phyloP scores from a whole-genome alignment of 2,113 vertebrate species.

The Neomonachus schauinslandi region DNA sequence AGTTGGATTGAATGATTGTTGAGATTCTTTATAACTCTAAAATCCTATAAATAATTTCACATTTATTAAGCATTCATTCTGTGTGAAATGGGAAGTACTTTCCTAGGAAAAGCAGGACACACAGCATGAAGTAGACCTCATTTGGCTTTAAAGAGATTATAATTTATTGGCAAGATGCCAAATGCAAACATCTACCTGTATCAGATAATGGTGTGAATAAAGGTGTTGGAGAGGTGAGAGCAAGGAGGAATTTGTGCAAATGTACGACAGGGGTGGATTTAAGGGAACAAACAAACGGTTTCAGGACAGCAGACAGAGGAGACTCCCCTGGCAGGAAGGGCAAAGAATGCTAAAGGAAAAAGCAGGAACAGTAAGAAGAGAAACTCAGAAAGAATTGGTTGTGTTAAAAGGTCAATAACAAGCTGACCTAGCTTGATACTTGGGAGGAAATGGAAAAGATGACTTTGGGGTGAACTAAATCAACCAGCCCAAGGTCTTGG shows the following conservation, averaged over 20 bases:
- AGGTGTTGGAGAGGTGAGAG: not conserved
- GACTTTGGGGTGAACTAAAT: not conserved
- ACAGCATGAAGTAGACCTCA: not conserved
- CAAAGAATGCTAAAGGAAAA: not conserved
- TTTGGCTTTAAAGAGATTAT: not conserved
- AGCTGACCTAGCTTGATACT: not conserved
- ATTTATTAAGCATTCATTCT: not conserved
- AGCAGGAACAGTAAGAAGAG: not conserved
- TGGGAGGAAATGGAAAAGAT: not conserved
- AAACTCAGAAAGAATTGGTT: not conserved
- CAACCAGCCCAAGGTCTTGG: not conserved
- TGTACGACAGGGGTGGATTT: not conserved
- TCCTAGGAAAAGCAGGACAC: not conserved
- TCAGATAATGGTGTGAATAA: not conserved
- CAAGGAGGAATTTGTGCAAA: not conserved
- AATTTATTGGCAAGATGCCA: not conserved
- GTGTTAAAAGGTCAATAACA: not conserved
- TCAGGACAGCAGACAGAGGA: not conserved
- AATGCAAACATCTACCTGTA: not conserved
- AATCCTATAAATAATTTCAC: slow-evolving; percentile 2
- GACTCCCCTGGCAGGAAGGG: not conserved
- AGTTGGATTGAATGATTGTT: not conserved
- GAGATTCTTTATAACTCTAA: slow-evolving; percentile 2
- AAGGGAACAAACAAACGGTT: not conserved
- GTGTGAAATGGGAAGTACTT: slow-evolving; percentile 29